These are phyloP conservation scores for Stenodema calcarata DNA, from an alignment of 2,888 invertebrate species.

Conservation along the genomic window DNA sequence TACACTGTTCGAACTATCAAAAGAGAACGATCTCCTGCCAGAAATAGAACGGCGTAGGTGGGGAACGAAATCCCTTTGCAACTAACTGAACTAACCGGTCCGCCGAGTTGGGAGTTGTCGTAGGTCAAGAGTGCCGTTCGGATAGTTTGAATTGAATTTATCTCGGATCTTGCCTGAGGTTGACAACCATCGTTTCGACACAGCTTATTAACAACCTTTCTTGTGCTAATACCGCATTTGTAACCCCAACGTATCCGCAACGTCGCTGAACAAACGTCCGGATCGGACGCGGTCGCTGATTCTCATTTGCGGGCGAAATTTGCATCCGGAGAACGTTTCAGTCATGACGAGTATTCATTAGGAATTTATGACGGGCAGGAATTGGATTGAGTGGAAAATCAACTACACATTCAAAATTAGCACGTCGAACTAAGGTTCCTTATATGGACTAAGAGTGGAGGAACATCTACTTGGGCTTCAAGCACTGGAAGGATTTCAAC, in stretches of 20 bases:
- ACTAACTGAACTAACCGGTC: constrained; percentile 6
- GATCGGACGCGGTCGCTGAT: background rate
- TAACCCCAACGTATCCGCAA: background rate
- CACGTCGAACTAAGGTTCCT: too few species aligned
- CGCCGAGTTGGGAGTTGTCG: background rate
- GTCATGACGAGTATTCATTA: too few species aligned
- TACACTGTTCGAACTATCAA: background rate
- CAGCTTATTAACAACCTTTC: background rate
- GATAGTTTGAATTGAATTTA: background rate
- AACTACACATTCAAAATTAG: too few species aligned
- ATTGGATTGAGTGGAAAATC: too few species aligned
- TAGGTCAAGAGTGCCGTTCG: constrained; percentile 12
- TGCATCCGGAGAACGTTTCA: background rate
- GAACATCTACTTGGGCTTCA: too few species aligned
- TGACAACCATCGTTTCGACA: background rate
- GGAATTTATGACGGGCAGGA: too few species aligned
- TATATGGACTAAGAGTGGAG: too few species aligned
- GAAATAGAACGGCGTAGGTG: background rate
- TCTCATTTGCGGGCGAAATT: background rate
- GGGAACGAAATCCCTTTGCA: background rate
- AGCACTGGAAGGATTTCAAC: too few species aligned
- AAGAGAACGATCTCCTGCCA: background rate
- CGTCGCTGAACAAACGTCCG: background rate
- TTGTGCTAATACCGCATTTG: background rate
- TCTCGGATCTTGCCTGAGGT: background rate